These are phyloP conservation scores for Engraulis encrasicolus DNA, from an alignment of 2,113 vertebrate species.

Conservation along the genomic window DNA sequence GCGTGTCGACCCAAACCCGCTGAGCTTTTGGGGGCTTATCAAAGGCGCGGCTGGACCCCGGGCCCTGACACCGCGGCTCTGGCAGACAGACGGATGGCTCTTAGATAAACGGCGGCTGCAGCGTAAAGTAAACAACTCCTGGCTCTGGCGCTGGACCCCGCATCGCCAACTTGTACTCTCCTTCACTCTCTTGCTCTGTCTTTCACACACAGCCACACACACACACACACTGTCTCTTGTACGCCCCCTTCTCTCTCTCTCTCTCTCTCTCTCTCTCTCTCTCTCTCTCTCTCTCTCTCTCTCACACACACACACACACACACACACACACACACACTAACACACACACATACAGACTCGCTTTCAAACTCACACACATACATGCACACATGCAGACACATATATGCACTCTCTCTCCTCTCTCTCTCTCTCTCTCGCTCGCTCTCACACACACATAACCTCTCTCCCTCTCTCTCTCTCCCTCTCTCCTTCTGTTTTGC, in stretches of 20 bases:
- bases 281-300: conserved; percentile 45
- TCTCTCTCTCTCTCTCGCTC: too few relatives aligned
- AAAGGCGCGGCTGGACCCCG: neutral
- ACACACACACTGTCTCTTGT: conserved; percentile 34
- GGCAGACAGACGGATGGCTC: neutral
- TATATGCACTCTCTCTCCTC: conserved; percentile 38
- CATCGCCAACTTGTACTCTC: conserved; percentile 22
- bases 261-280: conserved; percentile 55
- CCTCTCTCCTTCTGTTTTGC: neutral
- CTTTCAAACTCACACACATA: conserved; percentile 25
- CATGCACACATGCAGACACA: too few relatives aligned
- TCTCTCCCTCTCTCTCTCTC: neutral
- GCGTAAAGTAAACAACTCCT: neutral
- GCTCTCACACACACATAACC: too few relatives aligned
- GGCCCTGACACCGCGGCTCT: too few relatives aligned
- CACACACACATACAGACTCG: conserved; percentile 42
- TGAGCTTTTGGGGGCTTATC: neutral
- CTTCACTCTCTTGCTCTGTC: conserved; percentile 28
- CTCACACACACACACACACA: neutral
- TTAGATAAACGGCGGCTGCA: neutral
- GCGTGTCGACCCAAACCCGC: neutral
- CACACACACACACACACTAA: too few relatives aligned
- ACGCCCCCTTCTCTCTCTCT: conserved; percentile 20
- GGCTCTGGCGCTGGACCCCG: neutral
- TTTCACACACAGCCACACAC: neutral